phyloP scores from a whole-genome alignment of 1,140 invertebrate genomes.

The Saccostrea glomerata region DNA sequence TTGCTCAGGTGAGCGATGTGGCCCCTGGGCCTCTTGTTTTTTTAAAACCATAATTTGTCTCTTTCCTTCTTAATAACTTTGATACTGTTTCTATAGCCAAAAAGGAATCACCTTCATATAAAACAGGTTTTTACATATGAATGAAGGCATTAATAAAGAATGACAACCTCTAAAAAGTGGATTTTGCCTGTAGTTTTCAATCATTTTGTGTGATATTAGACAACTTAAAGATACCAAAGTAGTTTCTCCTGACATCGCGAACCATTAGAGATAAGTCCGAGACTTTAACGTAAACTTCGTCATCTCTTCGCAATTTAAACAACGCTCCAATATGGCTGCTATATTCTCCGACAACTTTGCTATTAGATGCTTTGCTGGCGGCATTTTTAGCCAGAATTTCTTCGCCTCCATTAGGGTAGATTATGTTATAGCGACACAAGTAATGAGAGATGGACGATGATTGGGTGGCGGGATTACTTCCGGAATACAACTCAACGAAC shows the following conservation, averaged over 20 bases:
- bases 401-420: slow-evolving; percentile 72
- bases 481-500: slow-evolving; percentile 68
- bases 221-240: slow-evolving; percentile 74
- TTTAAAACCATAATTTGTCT: no score
- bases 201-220: slow-evolving; percentile 18
- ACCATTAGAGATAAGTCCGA: slow-evolving; percentile 73
- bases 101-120: no score
- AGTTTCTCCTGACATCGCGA: slow-evolving; percentile 70
- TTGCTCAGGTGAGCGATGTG: no score
- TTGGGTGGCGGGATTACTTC: slow-evolving; percentile 46
- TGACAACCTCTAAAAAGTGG: neutral
- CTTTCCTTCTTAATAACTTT: no score
- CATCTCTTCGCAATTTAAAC: slow-evolving; percentile 69
- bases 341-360: slow-evolving; percentile 72
- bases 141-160: neutral
- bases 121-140: neutral
- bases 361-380: slow-evolving; percentile 72
- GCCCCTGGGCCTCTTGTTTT: no score
- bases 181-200: neutral
- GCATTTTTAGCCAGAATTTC: slow-evolving; percentile 74
- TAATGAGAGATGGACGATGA: slow-evolving; percentile 71
- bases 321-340: slow-evolving; percentile 74
- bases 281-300: slow-evolving; percentile 75
- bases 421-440: slow-evolving; percentile 74
- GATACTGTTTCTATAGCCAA: no score